Base-by-base conservation (phyloP, 1,140 invertebrate genomes). In the Pseudachorutes palmiensis region DNA sequence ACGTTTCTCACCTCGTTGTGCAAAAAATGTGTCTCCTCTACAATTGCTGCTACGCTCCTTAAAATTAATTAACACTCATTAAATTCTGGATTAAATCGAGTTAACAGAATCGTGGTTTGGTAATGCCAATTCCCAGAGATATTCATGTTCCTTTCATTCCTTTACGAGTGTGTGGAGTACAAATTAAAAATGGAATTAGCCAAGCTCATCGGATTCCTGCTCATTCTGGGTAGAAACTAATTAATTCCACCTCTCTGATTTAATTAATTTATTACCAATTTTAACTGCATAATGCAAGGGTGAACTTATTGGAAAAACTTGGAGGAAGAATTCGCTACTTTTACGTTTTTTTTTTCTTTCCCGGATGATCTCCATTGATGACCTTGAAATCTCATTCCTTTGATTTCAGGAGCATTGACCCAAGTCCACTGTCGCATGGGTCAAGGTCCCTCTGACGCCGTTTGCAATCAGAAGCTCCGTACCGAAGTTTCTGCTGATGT, bases 31-130 rank as follows among this genome's bases (percentile, higher is more conserved):
- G 51, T 55, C 12, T 14, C 5, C 51, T 55, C 24, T 14, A 55
- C 3, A 55, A 55, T 24, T 55, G 51, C 24, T 55, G 51, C 24
- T 55, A 55, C 51, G 3, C 24, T 26, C 51, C 51, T 55, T 55
- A 26, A 55, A 55, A 9, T 55, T 19, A 3, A 55, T 19, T 9
- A 22, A 22, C 51, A 55, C 51, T 9, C 24, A 24, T 55, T 55
- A 55, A 55, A 22, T 16, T 5, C 24, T 55, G 12, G 9, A 55
- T 14, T 26, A 5, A 55, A 55, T 5, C 12, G 24, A 9, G 9
- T 55, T 22, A 9, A 55, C 12, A 5, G 9, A 55, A 22, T 26
- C 24, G 9, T 26, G 24, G 24, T 55, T 55, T n/a, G n/a, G n/a
- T n/a, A 55, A 55, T 26, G 3, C 51, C 24, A 22, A 55, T 55